Evolutionary conservation across 2,113 vertebrate genomes (phyloP), one percentile per base, ranked within the genome.

Genomic region (Nesogale talazaci): DNA sequence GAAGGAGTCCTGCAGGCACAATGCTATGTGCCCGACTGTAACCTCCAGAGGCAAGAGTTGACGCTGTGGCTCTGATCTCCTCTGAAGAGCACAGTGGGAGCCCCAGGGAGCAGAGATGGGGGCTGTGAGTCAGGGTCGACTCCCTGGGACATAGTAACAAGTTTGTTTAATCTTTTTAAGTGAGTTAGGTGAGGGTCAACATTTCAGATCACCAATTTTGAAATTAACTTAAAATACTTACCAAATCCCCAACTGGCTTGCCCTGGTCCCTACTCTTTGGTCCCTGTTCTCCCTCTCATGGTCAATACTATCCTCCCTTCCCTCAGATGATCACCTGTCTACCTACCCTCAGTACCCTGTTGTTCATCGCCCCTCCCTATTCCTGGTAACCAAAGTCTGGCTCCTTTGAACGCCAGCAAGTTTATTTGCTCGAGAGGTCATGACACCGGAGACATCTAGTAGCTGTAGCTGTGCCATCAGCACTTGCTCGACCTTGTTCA

Each of bases 401-500:
- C 46, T 52, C 46, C 46, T 52, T 52, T 52, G 46, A 52, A 52
- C 6, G 9, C 5, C 46, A 52, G 46, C 46, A 52, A 84, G 74
- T 90, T 89, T 89, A 65, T 82, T 78, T 70, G 65, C 36, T 87
- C 83, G 17, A 25, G 67, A n/a, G 46, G 84, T 61, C 36, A 61
- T 7, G 11, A 83, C 52, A 86, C 23, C 40, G 29, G 52, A 75
- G 34, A 56, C 10, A 46, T 65, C 78, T 88, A 70, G 7, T 80
- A 31, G 15, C 38, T 86, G 7, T 80, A 31, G 15, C 38, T 86
- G 83, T 31, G 11, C 4, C 70, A 29, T 88, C 52, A 80, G 42
- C 40, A 57, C 4, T 31, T 86, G 8, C 65, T 82, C 65, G 5
- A 69, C 20, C 63, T 36, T 91, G 56, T 92, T 88, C 38, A 40